A percentile compares a stretch with the other conserved stretches of the same genome.
phyloP scores from a whole-genome alignment of 2,113 vertebrate genomes.

The Passer montanus region DNA sequence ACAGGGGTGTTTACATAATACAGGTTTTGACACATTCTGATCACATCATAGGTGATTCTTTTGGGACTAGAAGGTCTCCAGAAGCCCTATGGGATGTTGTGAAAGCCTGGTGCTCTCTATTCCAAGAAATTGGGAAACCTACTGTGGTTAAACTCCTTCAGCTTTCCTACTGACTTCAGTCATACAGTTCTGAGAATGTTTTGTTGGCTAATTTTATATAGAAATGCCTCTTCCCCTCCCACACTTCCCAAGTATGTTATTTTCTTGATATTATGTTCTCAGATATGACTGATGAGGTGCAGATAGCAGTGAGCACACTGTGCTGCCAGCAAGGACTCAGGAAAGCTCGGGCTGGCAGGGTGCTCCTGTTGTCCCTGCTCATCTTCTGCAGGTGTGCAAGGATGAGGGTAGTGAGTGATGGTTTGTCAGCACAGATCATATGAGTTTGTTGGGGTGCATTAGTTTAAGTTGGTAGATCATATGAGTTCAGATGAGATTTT shows the following conservation, averaged over 20 bases:
- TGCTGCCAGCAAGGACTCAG: background rate
- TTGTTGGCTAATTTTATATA: background rate
- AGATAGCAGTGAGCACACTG: background rate
- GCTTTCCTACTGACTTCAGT: background rate
- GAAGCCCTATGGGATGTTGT: fast-evolving
- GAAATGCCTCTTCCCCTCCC: background rate
- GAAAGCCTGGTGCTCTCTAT: background rate
- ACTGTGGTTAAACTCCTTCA: background rate
- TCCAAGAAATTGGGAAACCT: background rate
- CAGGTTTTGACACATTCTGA: background rate
- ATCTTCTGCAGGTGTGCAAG: background rate
- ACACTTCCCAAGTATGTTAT: background rate
- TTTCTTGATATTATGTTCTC: background rate
- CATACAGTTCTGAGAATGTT: background rate
- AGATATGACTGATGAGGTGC: background rate
- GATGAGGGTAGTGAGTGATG: background rate
- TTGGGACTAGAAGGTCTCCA: background rate
- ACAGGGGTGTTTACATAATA: background rate
- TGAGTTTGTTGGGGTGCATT: too few relatives aligned
- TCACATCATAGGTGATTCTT: background rate
- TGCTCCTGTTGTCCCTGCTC: background rate
- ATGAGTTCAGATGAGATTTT: background rate
- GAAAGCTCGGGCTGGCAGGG: background rate
- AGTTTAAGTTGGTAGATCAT: too few relatives aligned
- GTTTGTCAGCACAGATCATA: background rate